Percentiles rank a stretch among this genome's conserved stretches.
These are phyloP conservation scores for Malurus splendens DNA, from an alignment of 2,797 vertebrate genomes.

Conservation along the genomic window DNA sequence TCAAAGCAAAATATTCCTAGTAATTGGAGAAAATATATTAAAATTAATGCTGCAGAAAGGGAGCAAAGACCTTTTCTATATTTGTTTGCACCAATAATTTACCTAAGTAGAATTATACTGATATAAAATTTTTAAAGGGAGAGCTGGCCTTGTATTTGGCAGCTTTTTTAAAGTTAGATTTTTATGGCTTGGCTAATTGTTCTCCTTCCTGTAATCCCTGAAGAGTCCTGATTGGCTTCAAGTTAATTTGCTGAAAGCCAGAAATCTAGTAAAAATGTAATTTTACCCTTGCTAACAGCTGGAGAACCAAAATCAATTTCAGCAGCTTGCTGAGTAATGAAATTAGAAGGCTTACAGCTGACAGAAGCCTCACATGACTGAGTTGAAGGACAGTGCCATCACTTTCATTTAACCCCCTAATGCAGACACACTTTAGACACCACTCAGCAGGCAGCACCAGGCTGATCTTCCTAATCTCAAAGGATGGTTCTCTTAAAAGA, in stretches of 20 bases:
- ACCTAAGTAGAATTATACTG: neutral
- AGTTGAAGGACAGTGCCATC: neutral
- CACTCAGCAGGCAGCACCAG: neutral
- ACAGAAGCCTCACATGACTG: neutral
- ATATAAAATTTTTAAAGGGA: neutral
- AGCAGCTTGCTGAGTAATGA: constrained; percentile 48
- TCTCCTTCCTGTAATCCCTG: neutral
- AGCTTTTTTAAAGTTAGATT: neutral
- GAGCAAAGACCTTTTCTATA: neutral
- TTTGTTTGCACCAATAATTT: neutral
- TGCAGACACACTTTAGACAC: neutral
- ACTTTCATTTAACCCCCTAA: neutral
- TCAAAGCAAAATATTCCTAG: neutral
- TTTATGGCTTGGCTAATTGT: neutral
- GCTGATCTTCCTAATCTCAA: neutral
- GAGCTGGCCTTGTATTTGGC: neutral
- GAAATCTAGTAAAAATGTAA: constrained; percentile 50
- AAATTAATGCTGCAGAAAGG: neutral
- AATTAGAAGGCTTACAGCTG: constrained; percentile 16
- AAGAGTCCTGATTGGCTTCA: constrained; percentile 7
- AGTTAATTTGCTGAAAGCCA: constrained; percentile 46
- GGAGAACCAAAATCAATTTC: constrained; percentile 48
- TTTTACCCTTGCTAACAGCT: constrained; percentile 47
- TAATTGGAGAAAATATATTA: neutral
- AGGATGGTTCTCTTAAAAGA: neutral